Evolutionary conservation across 2,888 invertebrate species (phyloP), one percentile per base, ranked within the genome.

Genomic region (Watsonalla cultraria): DNA sequence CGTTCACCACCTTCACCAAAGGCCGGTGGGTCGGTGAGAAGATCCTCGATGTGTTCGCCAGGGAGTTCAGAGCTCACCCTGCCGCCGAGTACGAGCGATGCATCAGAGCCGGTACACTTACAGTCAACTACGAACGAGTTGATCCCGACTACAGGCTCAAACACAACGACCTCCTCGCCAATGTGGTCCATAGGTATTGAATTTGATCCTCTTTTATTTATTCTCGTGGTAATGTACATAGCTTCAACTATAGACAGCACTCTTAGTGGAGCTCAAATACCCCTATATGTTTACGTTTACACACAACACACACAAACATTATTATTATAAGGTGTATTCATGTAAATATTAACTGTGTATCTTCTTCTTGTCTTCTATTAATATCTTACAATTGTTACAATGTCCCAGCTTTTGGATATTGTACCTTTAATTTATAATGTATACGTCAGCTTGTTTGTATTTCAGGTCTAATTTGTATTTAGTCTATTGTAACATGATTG

Each of bases 21-120:
- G 97, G 98, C 7, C 93, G 98, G 71, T 99, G 98, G 98, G 97
- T 98, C 5, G 98, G 98, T 5, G 96, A 97, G 84, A 95, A 95
- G 80, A 96, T 99, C 66, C 91, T 97, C 64, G 98, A 98, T 75
- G 97, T 99, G 24, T 98, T 98, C 86, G 95, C 96, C 7, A 92
- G 96, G 54, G 98, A 99, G 88, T 99, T 99, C 84, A 92, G 97
- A 46, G 96, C 97, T n/a, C 97, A 97, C 84, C 97, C 97, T 0
- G 96, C 96, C 0, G 97, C 97, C 64, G 96, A 97, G 83, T 97
- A 97, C 86, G 96, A 97, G 83, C 92, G 97, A 61, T 97, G 97
- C 84, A 97, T 97, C 80, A 94, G 95, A 70, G 96, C 96, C 42
- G 98, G 98, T 47, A 96, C 97, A 14, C 92, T 98, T 70, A 97